Evolutionary conservation across 2,113 vertebrate genomes (phyloP), one percentile per base, ranked within the genome.

Genomic region (Hyla sarda): DNA sequence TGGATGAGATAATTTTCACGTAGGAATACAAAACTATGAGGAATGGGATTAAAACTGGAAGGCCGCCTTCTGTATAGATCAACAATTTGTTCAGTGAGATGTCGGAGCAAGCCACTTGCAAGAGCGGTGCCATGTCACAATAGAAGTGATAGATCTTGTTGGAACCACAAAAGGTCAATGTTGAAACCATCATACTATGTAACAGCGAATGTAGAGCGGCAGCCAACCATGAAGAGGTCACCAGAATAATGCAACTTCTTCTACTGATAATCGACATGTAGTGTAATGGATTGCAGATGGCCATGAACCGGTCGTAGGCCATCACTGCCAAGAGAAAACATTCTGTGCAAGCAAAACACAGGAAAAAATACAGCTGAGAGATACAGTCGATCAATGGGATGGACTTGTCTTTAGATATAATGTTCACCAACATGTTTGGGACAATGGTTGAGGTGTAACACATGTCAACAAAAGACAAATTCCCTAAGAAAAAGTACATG

Each of bases 321-420:
- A 87, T 88, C 28, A 37, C 80, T 2, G 87, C 87, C 76, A 90
- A 81, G 8, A 88, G 56, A 30, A 80, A 34, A 47, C 80, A 84
- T 37, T 85, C 84, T 5, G 75, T 79, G 60, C 84, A 69, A 8
- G 75, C 84, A 4, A 85, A 79, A 19, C 25, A 21, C 30, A 85
- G 23, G 32, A 79, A 79, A 37, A 85, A 79, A 52, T 71, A 85
- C 48, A 79, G 30, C 62, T 85, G 84, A 1, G 37, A 34, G 41
- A 85, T 56, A 25, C 84, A 85, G 1, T 21, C 84, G 1, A 41
- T 23, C 6, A 85, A n/a, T 48, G 56, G 34, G 1, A 85, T 17
- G 0, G 41, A 71, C 60, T 85, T 78, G 21, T 21, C 58, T 21
- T 67, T 23, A 11, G 54, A 79, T 6, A 71, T 2, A 1, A 85